Base-by-base conservation (phyloP, 2,113 vertebrate genomes). In the Seriola quinqueradiata region DNA sequence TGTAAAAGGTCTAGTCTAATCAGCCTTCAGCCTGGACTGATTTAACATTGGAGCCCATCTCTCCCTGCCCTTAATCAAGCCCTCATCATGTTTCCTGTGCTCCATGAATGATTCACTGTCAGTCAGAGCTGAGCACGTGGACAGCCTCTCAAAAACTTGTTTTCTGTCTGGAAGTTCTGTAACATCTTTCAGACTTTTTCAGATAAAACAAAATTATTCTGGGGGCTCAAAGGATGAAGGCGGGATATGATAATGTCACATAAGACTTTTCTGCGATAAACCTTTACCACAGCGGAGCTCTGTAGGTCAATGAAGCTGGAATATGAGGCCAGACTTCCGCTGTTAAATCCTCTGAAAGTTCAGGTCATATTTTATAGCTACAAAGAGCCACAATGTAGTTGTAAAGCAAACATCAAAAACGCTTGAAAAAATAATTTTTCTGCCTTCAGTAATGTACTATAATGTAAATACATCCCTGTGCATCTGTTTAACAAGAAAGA, bases 21-120 rank as follows among this genome's bases (percentile, higher is more conserved):
- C 91, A 90, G 75, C 50, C 85, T 46, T 75, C 79, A 75, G 77
- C 65, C 81, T 86, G 75, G 79, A 68, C 84, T 90, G 84, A 90
- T 90, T 91, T 87, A 81, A 76, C 89, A 74, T 72, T 59, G 50
- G 54, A 89, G 87, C 78, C 73, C 67, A 55, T 77, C 1, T 85
- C 80, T 77, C 61, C 68, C 74, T 72, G 76, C 86, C 85, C 85
- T 87, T 92, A 92, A 93, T 92, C 90, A 92, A 83, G 81, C 86
- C 61, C 90, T 94, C 90, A 90, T 87, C 90, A 90, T 90, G 79
- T 89, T 87, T 86, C 72, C 81, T 55, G 86, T 36, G 0, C 83
- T 57, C 82, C 82, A 85, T 88, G 85, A 84, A 90, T 89, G 89
- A 91, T 93, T 91, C 90, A 92, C 91, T 88, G 88, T 93, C 86